A percentile compares a stretch with the other conserved stretches of the same genome.
Conservation (phyloP, 1,140 invertebrate genomes). For the Cydia strobilella region DNA sequence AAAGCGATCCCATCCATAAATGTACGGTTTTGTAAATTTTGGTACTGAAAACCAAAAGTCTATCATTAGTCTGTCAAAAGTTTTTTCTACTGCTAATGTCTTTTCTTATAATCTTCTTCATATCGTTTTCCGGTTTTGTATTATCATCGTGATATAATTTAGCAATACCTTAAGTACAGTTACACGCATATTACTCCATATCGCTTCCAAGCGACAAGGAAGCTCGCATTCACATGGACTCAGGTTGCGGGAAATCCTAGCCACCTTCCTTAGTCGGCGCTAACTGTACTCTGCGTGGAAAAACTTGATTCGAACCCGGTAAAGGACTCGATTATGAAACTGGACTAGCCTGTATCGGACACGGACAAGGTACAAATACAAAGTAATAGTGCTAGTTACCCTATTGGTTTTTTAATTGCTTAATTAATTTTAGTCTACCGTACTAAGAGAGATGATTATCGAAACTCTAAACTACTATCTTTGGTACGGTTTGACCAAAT, state of each 20-base stretch:
- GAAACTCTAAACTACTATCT: too few species aligned
- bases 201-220: conserved; percentile 8
- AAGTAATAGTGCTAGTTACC: not conserved
- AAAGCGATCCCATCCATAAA: too few species aligned
- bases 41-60: too few species aligned
- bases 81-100: too few species aligned
- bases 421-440: not conserved
- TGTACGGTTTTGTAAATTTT: too few species aligned
- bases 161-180: not conserved
- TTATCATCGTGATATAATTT: not conserved
- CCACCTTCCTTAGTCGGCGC: not conserved
- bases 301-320: not conserved
- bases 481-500: too few species aligned
- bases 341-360: not conserved
- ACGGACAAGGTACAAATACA: not conserved
- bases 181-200: not conserved
- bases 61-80: too few species aligned
- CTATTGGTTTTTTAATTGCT: not conserved
- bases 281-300: conserved; percentile 4
- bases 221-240: not conserved
- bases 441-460: too few species aligned
- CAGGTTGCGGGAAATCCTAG: not conserved
- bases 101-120: too few species aligned
- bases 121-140: too few species aligned
- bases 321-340: conserved; percentile 11